Evolutionary conservation across 1,140 invertebrate species (phyloP), one percentile per base, ranked within the genome.

Genomic region (Onthophagus taurus): DNA sequence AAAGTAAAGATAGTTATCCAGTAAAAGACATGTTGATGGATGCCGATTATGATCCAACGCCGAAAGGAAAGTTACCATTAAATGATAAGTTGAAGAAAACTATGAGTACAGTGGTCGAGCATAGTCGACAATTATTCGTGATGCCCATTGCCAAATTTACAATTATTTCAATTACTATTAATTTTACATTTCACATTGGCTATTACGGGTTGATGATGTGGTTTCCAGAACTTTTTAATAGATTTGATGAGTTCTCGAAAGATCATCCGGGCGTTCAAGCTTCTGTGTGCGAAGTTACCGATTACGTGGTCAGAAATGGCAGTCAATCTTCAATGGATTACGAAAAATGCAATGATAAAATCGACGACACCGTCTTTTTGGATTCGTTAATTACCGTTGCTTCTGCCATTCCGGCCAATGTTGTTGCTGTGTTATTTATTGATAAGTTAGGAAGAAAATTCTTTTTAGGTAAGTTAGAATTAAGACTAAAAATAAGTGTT

Each of bases 141-240:
- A 74, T 80, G 43, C 84, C 85, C 19, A 86, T 89, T 44, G 64
- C 88, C 31, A 79, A 81, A 51, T 88, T 86, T 60, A 89, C 85
- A 17, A 53, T 82, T 38, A 83, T 89, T 53, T 88, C 85, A 21
- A 86, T 89, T 48, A 78, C 80, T 35, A 89, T 89, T 56, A 89
- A 89, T 57, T 85, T 89, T 59, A 87, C 85, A 48, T 89, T 89
- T 66, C 85, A 89, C 68, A 88, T 89, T 65, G 85, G 81, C 74
- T 90, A 90, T 60, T 90, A 90, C 55, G 85, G 85, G 36, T 67
- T 89, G 14, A 87, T 89, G 84, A 87, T 90, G 81, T 90, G 87
- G 87, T 90, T 90, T 66, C 86, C 87, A 0, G 86, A 89, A 65
- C 72, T 90, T 47, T 89, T 88, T 67, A 85, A 86, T 61, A 80